Conservation (phyloP, 2,113 vertebrate species). For the Anolis sagrei region DNA sequence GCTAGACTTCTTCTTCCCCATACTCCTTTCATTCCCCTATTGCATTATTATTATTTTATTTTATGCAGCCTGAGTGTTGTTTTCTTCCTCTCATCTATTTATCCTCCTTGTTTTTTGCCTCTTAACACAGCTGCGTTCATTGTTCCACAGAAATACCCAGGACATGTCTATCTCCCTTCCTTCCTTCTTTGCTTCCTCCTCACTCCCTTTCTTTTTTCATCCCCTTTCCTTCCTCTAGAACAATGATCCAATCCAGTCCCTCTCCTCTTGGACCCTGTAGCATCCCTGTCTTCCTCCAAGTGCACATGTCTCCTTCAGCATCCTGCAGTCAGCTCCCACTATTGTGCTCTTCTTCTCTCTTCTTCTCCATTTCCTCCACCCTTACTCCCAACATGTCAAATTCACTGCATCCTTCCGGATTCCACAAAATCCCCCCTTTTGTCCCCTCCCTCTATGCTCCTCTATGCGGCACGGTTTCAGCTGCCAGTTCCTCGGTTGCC, state of each 20-base stretch:
- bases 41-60: background rate
- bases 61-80: background rate
- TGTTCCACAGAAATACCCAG: background rate
- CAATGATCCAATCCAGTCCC: background rate
- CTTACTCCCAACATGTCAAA: background rate
- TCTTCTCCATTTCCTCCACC: background rate
- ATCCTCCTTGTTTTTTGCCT: background rate
- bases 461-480: slow-evolving; percentile 21
- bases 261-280: too few species aligned
- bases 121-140: background rate
- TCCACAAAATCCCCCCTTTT: background rate
- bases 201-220: background rate
- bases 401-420: background rate
- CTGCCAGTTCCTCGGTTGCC: slow-evolving; percentile 28
- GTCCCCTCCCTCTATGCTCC: slow-evolving; percentile 4
- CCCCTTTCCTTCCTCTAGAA: background rate
- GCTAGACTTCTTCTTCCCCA: background rate
- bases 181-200: background rate
- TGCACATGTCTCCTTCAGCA: too few species aligned
- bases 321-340: too few species aligned
- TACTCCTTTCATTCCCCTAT: background rate
- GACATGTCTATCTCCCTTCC: background rate
- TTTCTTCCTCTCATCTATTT: background rate
- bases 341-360: background rate
- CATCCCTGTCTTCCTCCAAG: too few species aligned